phyloP scores from a whole-genome alignment of 2,113 vertebrate species.

The Phrynosoma platyrhinos region DNA sequence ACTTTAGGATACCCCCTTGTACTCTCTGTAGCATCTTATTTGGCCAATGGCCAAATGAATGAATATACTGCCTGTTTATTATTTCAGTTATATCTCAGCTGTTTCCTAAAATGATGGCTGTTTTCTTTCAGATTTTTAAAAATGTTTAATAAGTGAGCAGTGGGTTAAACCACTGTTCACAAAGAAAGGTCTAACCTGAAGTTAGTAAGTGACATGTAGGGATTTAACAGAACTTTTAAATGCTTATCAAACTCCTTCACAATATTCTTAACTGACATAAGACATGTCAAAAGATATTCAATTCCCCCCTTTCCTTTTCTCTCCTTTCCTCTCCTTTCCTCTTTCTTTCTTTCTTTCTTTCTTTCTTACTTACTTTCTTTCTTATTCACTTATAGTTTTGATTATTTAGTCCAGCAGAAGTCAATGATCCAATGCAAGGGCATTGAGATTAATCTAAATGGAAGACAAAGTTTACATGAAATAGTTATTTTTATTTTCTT shows the following conservation, averaged over 20 bases:
- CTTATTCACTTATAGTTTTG: not conserved
- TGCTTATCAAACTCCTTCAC: not conserved
- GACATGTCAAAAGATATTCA: not conserved
- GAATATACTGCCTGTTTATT: not conserved
- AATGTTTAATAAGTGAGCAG: too few relatives aligned
- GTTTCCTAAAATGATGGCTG: not conserved
- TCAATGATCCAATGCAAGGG: not conserved
- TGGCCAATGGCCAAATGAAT: not conserved
- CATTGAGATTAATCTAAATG: not conserved
- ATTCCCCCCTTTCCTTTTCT: too few relatives aligned
- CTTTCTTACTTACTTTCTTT: not conserved
- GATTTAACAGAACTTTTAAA: not conserved
- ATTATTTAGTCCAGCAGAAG: not conserved
- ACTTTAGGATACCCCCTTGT: too few relatives aligned
- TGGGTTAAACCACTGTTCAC: not conserved
- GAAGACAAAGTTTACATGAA: not conserved
- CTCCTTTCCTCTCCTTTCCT: too few relatives aligned
- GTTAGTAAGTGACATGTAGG: not conserved
- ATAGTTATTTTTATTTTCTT: not conserved
- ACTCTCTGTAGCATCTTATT: not conserved
- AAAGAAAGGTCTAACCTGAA: not conserved
- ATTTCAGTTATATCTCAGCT: not conserved
- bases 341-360: not conserved
- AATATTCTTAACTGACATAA: not conserved
- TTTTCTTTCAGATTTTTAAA: not conserved